Conservation (phyloP, 2,113 vertebrate species). For the Nothocercus nigrocapillus region DNA sequence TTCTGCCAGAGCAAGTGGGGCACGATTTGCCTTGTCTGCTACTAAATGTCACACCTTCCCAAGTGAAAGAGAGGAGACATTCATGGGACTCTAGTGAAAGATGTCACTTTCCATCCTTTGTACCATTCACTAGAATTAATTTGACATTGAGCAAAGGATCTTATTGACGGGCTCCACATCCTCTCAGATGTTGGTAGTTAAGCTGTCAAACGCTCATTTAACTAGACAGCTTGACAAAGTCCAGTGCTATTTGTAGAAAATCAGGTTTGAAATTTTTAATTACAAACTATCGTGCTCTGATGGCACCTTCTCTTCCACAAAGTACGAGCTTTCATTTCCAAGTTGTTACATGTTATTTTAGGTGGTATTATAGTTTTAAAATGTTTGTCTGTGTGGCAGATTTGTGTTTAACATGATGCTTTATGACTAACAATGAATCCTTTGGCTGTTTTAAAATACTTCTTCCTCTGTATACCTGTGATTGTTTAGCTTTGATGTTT, state of each 20-base stretch:
- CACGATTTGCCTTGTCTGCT: not conserved
- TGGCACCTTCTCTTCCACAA: not conserved
- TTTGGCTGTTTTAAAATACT: constrained; percentile 13
- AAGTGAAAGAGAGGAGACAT: not conserved
- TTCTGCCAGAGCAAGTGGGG: not conserved
- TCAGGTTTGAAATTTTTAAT: not conserved
- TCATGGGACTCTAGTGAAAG: not conserved
- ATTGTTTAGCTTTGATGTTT: constrained; percentile 59
- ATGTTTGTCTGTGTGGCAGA: not conserved
- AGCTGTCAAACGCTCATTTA: constrained; percentile 26
- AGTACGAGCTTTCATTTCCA: not conserved
- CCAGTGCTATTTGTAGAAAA: not conserved
- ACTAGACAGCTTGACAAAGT: not conserved
- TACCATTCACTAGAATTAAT: not conserved
- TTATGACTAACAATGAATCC: not conserved
- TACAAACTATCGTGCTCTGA: not conserved
- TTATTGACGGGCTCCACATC: not conserved
- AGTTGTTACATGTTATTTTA: not conserved
- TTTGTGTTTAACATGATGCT: not conserved
- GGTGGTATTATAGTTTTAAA: not conserved
- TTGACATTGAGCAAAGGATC: not conserved
- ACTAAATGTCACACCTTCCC: not conserved
- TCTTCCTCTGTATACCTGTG: constrained; percentile 8
- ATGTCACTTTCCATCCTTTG: not conserved
- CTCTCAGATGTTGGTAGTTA: constrained; percentile 19